Evolutionary conservation across 2,888 invertebrate species (phyloP).

Genomic region (Xestia c-nigrum): DNA sequence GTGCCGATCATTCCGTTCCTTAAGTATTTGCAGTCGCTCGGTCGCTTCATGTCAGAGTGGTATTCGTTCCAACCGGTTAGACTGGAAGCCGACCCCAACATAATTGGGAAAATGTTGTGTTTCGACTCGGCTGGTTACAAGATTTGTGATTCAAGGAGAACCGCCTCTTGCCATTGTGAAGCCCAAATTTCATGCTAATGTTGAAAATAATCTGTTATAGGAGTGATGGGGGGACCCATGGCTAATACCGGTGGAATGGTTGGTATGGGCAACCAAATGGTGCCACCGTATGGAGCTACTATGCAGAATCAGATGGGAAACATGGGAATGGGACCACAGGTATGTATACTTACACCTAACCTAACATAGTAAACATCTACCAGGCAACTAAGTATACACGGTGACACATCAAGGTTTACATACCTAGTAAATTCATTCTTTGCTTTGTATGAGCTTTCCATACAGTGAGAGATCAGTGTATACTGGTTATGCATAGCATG

Average conservation of each 20-base stretch:
- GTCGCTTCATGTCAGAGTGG: not conserved
- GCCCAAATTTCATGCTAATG: not conserved
- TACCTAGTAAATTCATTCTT: too few species aligned
- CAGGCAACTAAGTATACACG: too few species aligned
- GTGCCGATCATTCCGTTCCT: not conserved
- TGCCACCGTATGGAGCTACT: slow-evolving; percentile 86
- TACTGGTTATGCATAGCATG: too few species aligned
- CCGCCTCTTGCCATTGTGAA: not conserved
- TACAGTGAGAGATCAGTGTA: too few species aligned
- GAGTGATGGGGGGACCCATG: slow-evolving; percentile 90
- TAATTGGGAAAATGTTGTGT: not conserved
- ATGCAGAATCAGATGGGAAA: slow-evolving; percentile 90
- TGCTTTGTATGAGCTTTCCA: too few species aligned
- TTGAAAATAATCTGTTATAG: slow-evolving; percentile 76
- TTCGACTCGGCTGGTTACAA: not conserved
- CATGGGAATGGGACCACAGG: slow-evolving; percentile 89
- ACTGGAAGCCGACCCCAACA: not conserved
- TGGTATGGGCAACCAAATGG: slow-evolving; percentile 91
- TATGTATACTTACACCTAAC: slow-evolving; percentile 59
- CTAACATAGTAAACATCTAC: too few species aligned
- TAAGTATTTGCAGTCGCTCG: not conserved
- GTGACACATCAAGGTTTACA: too few species aligned
- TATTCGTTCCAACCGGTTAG: not conserved
- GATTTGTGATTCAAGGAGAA: not conserved
- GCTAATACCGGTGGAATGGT: slow-evolving; percentile 84